Conservation (phyloP, 2,888 invertebrate species). For the Octodonta nipae region DNA sequence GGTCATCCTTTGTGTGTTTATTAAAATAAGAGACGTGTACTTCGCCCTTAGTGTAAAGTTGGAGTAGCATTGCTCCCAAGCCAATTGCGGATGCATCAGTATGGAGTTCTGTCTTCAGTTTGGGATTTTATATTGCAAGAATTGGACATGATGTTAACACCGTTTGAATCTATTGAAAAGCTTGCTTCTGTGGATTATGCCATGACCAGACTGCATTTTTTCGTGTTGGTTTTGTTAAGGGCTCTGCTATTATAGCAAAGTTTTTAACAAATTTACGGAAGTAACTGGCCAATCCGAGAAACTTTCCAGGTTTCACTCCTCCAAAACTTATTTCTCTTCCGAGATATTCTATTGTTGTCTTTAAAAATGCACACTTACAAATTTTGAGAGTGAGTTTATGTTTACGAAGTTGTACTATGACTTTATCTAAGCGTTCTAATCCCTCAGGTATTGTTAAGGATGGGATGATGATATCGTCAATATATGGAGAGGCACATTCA, state of each 20-base stretch:
- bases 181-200: conserved; percentile 3
- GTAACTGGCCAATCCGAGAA: conserved; percentile 15
- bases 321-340: conserved; percentile 13
- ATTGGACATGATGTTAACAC: conserved; percentile 10
- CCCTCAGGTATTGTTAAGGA: conserved; percentile 9
- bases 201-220: conserved; percentile 11
- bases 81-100: conserved; percentile 14
- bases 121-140: conserved; percentile 15
- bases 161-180: conserved; percentile 4
- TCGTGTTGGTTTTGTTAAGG: conserved; percentile 15
- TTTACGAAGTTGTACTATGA: conserved; percentile 8
- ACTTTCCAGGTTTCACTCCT: conserved; percentile 14
- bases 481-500: conserved; percentile 9
- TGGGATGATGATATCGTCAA: conserved; percentile 16
- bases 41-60: background rate
- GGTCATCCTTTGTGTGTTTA: conserved; percentile 12
- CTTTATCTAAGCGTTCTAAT: conserved; percentile 7
- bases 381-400: conserved; percentile 14
- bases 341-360: conserved; percentile 12
- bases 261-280: conserved; percentile 18
- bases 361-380: conserved; percentile 14
- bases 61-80: conserved; percentile 11
- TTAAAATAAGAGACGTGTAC: background rate
- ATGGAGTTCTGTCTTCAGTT: conserved; percentile 14
- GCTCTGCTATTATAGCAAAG: conserved; percentile 16